Base-by-base conservation (phyloP, 2,888 invertebrate genomes). In the Cylindroiulus punctatus region DNA sequence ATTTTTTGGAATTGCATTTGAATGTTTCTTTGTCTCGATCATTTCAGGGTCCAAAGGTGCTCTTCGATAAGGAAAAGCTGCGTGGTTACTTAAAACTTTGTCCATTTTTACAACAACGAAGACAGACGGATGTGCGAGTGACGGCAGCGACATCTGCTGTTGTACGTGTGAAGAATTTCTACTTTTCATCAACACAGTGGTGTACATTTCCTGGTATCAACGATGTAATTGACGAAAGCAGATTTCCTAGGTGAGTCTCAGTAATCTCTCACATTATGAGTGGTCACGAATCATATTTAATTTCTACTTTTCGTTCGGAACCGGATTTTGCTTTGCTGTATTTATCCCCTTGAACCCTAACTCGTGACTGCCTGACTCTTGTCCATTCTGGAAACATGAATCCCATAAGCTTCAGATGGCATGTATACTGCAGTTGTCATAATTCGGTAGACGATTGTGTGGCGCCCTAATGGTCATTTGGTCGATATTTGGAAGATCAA, bases 221-320 rank as follows among this genome's bases (percentile, higher is more conserved):
- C n/a, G 52, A 10, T 12, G 12, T 1, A 19, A 52, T 52, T 7
- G 52, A 17, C n/a, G n/a, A 8, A 52, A 52, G n/a, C n/a, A 52
- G n/a, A 52, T n/a, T 52, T 52, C 1, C 52, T n/a, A 52, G 52
- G 52, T 52, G 1, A 52, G n/a, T 52, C n/a, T n/a, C 19, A 52
- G n/a, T 52, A 52, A 52, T 52, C 52, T n/a, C n/a, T 52, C 19
- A 5, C 52, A 52, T 17, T 52, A 52, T n/a, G n/a, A n/a, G 7
- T n/a, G n/a, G n/a, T 52, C 52, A 52, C 52, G 52, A 52, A 52
- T 52, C 52, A 52, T n/a, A 52, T 52, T 52, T 52, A 5, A 52
- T 52, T 52, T 52, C n/a, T 52, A 12, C n/a, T 19, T n/a, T 52
- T 52, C 0, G 7, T 5, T 19, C 7, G 52, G n/a, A 19, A 52